Evolutionary conservation across 2,113 vertebrate species (phyloP).

Genomic region (Hucho hucho): DNA sequence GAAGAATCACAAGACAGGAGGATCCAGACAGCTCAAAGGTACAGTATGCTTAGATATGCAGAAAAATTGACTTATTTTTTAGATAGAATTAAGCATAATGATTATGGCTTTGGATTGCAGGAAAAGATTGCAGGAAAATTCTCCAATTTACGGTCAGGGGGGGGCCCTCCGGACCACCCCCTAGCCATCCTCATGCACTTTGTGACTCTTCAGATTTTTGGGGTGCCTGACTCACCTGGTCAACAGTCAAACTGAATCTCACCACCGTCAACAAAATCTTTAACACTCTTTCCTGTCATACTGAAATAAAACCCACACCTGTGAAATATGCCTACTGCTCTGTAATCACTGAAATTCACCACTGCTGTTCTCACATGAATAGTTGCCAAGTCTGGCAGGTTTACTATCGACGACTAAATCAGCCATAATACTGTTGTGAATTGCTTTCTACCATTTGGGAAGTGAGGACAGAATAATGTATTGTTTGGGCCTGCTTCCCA

Average conservation of each 20-base stretch:
- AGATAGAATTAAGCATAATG: no score
- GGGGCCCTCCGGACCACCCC: no score
- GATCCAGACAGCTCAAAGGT: no score
- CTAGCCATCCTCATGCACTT: no score
- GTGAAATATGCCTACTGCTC: constrained; percentile 5
- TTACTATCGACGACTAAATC: constrained; percentile 7
- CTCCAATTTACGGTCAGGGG: no score
- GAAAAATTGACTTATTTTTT: no score
- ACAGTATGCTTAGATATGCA: no score
- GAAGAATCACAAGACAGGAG: no score
- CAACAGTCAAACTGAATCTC: constrained; percentile 12
- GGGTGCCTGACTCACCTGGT: no score
- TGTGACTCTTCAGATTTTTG: no score
- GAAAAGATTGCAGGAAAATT: no score
- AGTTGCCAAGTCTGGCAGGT: constrained; percentile 8
- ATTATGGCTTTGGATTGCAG: no score
- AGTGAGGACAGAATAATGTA: neutral
- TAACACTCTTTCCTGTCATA: constrained; percentile 4
- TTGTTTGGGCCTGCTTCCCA: neutral
- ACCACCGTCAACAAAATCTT: constrained; percentile 7
- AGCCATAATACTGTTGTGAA: neutral
- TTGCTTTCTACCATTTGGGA: neutral
- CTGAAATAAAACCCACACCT: neutral
- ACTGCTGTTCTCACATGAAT: neutral
- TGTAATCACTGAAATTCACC: neutral